Conservation (phyloP, 2,888 invertebrate genomes). For the Chrysopilus asiliformis region DNA sequence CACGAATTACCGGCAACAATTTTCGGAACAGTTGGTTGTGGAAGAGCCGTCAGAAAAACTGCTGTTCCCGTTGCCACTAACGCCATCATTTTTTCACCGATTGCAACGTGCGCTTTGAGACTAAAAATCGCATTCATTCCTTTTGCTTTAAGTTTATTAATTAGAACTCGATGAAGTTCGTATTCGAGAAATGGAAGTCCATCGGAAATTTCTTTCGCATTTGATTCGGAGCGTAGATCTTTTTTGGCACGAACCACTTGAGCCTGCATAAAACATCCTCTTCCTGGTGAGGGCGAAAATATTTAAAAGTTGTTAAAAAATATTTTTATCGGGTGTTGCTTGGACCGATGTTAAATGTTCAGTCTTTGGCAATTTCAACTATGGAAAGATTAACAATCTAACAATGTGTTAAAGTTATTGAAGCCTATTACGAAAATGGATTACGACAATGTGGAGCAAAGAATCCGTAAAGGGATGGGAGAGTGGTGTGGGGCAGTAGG, state of each 20-base stretch:
- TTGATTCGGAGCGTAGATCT: slow-evolving; percentile 67
- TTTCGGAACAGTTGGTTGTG: slow-evolving; percentile 58
- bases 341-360: no score
- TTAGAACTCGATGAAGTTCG: slow-evolving; percentile 78
- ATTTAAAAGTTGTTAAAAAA: neutral
- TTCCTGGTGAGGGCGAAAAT: slow-evolving; percentile 29
- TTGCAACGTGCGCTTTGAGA: slow-evolving; percentile 61
- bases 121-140: slow-evolving; percentile 93
- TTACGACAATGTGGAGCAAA: no score
- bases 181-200: slow-evolving; percentile 92
- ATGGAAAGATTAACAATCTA: no score
- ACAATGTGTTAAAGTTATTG: no score
- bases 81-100: slow-evolving; percentile 79
- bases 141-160: slow-evolving; percentile 82
- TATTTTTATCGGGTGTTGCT: no score
- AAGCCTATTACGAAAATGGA: no score
- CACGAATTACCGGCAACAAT: slow-evolving; percentile 52
- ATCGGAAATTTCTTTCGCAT: slow-evolving; percentile 89
- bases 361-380: no score
- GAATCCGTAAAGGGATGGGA: no score
- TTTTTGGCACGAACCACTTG: slow-evolving; percentile 66
- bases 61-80: slow-evolving; percentile 84
- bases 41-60: slow-evolving; percentile 61
- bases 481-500: no score
- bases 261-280: slow-evolving; percentile 52